Evolutionary conservation across 2,113 vertebrate species (phyloP), one percentile per base, ranked within the genome.

Genomic region (Siniperca chuatsi): DNA sequence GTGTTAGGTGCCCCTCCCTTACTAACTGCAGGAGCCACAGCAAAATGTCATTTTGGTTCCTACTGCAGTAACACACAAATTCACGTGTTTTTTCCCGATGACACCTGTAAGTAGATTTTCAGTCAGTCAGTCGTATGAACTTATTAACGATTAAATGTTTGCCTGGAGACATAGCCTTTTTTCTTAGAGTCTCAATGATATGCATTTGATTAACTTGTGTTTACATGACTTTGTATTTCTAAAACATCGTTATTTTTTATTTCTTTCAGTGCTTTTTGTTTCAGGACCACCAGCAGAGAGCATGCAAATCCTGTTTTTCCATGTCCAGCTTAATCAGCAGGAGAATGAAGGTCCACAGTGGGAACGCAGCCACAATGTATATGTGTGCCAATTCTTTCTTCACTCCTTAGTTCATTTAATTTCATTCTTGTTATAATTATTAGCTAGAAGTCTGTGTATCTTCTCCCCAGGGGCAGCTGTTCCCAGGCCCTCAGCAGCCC

Each of bases 401-500:
- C 10, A 4, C 23, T 44, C 23, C 37, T 40, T 2, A 8, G 42
- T 25, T 62, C 4, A 18, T 35, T 18, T 54, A 9, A 57, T 55
- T 46, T 65, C 6, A 6, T 37, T 71, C 33, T 46, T 16, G 46
- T 54, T 37, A 2, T 29, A 61, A 40, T 75, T 61, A 78, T 71
- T 16, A 3, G 35, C 18, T 58, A 3, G 37, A 44, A 29, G 35
- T 52, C 44, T 33, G 70, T 8, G 55, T 25, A 0, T 68, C 6
- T 37, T 13, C 6, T 70, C 68, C 81, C 68, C 0, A 20, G 62
- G 62, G 73, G 48, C 33, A 0, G 54, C 74, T 48, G 78, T 85
- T 87, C 88, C 85, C 88, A 84, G 78, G 79, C 67, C 75, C 82
- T 25, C 66, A 4, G 75, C 79, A 69, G 85, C 79, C 80, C 40